phyloP scores from a whole-genome alignment of 2,888 invertebrate genomes.

The Cremastinae sp. region DNA sequence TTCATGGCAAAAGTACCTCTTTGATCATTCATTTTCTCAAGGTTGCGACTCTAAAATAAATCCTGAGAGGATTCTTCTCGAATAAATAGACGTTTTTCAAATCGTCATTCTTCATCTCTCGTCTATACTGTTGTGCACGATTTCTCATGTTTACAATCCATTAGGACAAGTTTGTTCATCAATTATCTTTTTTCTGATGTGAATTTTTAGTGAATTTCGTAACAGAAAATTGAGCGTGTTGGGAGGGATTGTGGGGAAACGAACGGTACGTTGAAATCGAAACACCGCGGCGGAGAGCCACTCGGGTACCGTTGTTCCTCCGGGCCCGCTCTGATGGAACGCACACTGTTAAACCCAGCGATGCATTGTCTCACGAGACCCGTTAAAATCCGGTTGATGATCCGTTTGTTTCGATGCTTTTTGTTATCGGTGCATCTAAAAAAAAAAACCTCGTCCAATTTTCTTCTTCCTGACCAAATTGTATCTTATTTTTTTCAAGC shows the following conservation, averaged over 20 bases:
- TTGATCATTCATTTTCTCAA: constrained; percentile 45
- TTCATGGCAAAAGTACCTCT: constrained; percentile 31
- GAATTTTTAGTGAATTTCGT: not conserved
- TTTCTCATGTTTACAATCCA: not conserved
- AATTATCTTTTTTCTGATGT: not conserved
- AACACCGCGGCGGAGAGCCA: constrained; percentile 15
- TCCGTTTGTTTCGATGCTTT: constrained; percentile 64
- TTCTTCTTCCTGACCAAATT: constrained; percentile 6
- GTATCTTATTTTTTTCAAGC: not conserved
- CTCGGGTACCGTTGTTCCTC: constrained; percentile 58
- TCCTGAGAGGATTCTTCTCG: constrained; percentile 33
- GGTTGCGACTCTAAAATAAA: constrained; percentile 27
- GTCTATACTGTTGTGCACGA: not conserved
- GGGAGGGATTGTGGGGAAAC: not conserved
- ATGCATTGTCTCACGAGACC: constrained; percentile 66
- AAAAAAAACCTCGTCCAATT: too few relatives aligned
- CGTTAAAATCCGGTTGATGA: constrained; percentile 66
- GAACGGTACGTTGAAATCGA: constrained; percentile 27
- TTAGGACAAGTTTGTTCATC: too few relatives aligned
- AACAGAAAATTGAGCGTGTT: too few relatives aligned
- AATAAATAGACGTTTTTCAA: constrained; percentile 19
- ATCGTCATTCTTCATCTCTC: not conserved
- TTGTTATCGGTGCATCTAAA: not conserved
- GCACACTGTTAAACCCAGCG: constrained; percentile 18
- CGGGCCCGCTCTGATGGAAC: constrained; percentile 39